A percentile compares a stretch with the other conserved stretches of the same genome.
Conservation (phyloP, 2,888 invertebrate genomes). For the Xestia rhomboidea region DNA sequence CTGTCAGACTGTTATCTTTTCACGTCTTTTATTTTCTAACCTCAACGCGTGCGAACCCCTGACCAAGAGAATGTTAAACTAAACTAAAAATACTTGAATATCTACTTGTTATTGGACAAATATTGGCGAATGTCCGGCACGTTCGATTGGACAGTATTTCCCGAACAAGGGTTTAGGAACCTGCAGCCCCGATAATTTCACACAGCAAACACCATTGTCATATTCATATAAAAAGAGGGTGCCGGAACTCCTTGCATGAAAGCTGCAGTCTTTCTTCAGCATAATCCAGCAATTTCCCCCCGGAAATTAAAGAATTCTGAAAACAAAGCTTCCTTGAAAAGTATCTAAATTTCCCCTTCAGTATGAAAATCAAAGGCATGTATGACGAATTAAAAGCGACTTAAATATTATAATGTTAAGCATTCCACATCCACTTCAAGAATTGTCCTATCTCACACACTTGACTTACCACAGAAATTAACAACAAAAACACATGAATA, state of each 20-base stretch:
- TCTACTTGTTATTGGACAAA: background rate
- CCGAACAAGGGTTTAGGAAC: background rate
- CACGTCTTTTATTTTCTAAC: too few species aligned
- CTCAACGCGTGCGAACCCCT: too few species aligned
- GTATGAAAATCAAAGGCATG: background rate
- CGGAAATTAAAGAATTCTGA: conserved; percentile 16
- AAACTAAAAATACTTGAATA: too few species aligned
- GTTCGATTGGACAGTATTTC: background rate
- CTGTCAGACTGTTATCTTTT: too few species aligned
- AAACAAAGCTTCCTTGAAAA: background rate
- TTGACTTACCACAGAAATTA: conserved; percentile 1
- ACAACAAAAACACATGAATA: conserved; percentile 36
- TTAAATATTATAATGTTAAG: conserved; percentile 17
- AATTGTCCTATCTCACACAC: background rate
- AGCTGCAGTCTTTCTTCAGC: background rate
- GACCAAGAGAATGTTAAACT: too few species aligned
- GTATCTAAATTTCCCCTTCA: background rate
- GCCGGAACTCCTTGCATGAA: background rate
- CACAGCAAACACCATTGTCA: background rate
- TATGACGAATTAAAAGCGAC: background rate
- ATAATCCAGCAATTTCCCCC: background rate
- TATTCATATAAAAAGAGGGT: background rate
- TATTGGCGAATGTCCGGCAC: background rate
- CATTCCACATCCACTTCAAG: background rate
- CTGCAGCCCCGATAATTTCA: background rate